Base-by-base conservation (phyloP, 2,113 vertebrate species). In the Phrynosoma blainvillii region DNA sequence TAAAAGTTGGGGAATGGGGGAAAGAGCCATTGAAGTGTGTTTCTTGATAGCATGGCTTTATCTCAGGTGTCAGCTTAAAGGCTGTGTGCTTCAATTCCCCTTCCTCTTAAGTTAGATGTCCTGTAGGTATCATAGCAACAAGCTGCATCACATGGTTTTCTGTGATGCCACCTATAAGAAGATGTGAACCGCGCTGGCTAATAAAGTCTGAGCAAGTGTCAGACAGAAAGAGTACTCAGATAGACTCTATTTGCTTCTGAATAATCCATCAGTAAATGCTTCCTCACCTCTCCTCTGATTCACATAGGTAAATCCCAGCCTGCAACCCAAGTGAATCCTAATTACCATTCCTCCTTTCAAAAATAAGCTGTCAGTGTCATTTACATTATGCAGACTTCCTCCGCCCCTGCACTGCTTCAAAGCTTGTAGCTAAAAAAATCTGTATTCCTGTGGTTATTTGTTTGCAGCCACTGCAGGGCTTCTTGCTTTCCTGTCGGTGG, bases 101-200 rank as follows among this genome's bases (percentile, higher is more conserved):
- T 84, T 77, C 89, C 79, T 86, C 32, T 89, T 93, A 86, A 91
- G 84, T 91, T 90, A 92, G 94, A 96, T 94, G 84, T 71, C 71
- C 86, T 88, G 75, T 80, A 93, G 95, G 88, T 94, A 84, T 92
- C 93, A 94, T 95, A 95, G 95, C 95, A 96, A 96, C 96, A 95
- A 30, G 87, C 93, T 93, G 87, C 84, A 91, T 95, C 95, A 94
- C 84, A 80, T 92, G 90, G n/a, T 84, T 84, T 89, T 94, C 56
- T 87, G 36, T 80, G 91, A 79, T 88, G 88, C 90, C 93, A 81
- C 76, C 91, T 94, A 82, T 83, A 88, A 90, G 94, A 95, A 96
- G 92, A 95, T 95, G 93, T 95, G 91, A 94, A 93, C 91, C 88
- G 42, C 88, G 88, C 90, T 92, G 90, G 89, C 91, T 95, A 94